Base-by-base conservation (phyloP, 1,140 invertebrate species). In the Medauroidea extradentata region DNA sequence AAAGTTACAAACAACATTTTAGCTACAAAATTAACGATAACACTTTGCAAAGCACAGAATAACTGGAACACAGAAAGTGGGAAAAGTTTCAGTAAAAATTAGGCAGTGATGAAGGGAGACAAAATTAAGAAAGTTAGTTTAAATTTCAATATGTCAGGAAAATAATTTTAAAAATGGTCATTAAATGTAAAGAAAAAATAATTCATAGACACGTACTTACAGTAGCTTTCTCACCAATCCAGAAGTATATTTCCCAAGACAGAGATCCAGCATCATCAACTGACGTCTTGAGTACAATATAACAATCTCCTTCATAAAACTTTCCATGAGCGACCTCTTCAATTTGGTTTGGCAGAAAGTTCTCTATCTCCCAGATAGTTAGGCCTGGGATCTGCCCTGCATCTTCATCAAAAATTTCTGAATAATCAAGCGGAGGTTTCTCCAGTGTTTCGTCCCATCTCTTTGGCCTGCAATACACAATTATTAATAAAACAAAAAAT, bases 241-340 rank as follows among this genome's bases (percentile, higher is more conserved):
- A 99, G 72, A 98, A 99, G 78, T 90, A 99, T 67, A 99, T 99
- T 67, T 94, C 86, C 93, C 96, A 99, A 53, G 84, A 82, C 0
- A 99, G 76, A 53, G 87, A 88, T 44, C 91, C 90, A 65, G 87
- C 85, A 34, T 95, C 88, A 72, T 98, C 95, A 38, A 90, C 75
- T 38, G 78, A 84, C 0, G 97, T 99, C 75, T 97, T 94, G 44
- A 99, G 76, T 54, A 99, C 83, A 65, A 99, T 98, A 71, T 99
- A 99, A 76, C 96, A 99, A 75, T 99, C 98, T 14, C 93, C 97
- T 78, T 99, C 95, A 72, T 98, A 99, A 76, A 99, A 99, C 76
- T 98, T 98, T 7, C 98, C 97, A 78, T 97, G 89, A 0, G 92
- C 85, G 11, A 89, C 90, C 82, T 93, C 86, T 59, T 93, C 90